These are phyloP conservation scores for Erebia epiphron DNA, from an alignment of 2,888 invertebrate genomes.

Conservation along the genomic window DNA sequence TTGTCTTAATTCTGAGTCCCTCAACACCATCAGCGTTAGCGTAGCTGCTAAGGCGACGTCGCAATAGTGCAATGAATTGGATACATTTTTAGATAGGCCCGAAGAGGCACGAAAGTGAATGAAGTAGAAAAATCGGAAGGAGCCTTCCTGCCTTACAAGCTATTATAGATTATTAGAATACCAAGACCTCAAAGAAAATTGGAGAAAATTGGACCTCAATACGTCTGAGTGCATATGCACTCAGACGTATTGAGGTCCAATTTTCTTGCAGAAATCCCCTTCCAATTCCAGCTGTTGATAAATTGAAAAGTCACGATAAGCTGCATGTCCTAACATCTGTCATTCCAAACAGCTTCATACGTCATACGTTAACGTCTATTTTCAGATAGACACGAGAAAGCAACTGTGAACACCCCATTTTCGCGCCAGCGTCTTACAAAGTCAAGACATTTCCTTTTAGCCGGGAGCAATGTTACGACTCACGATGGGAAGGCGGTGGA, in stretches of 20 bases:
- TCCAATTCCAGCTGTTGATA: neutral
- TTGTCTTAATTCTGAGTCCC: too few species aligned
- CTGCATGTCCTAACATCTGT: neutral
- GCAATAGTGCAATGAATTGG: too few species aligned
- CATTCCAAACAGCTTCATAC: slow-evolving; percentile 11
- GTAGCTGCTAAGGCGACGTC: too few species aligned
- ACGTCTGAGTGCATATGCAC: too few species aligned
- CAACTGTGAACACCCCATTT: slow-evolving; percentile 3
- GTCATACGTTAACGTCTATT: slow-evolving; percentile 6
- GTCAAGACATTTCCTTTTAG: slow-evolving; percentile 36
- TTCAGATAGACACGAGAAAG: slow-evolving; percentile 5
- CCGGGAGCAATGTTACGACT: slow-evolving; percentile 42
- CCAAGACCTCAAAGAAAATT: too few species aligned
- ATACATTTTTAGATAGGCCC: too few species aligned
- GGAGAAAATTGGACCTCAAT: too few species aligned
- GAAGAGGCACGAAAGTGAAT: too few species aligned
- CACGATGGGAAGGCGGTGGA: slow-evolving; percentile 57
- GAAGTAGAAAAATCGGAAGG: too few species aligned
- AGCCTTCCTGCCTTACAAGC: too few species aligned
- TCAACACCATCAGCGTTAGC: too few species aligned
- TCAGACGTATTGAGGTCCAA: neutral
- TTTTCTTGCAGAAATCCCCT: neutral
- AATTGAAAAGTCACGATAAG: slow-evolving; percentile 6
- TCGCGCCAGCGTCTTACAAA: slow-evolving; percentile 27
- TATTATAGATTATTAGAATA: too few species aligned